Percentiles rank a stretch among this genome's conserved stretches.
Conservation (phyloP, 2,888 invertebrate genomes). For the Heliconius erato region DNA sequence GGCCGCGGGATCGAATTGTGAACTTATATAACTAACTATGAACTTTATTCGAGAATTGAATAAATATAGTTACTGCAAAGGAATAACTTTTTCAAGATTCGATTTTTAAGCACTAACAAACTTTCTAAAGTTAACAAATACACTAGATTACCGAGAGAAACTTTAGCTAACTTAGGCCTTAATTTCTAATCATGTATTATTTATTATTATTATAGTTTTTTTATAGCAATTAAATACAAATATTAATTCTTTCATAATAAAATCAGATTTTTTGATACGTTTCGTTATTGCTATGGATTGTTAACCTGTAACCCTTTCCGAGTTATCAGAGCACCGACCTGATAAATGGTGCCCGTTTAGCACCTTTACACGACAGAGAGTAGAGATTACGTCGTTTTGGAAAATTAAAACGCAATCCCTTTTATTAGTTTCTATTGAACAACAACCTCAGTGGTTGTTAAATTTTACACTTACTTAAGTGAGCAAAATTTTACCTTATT, state of each 20-base stretch:
- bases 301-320: neutral
- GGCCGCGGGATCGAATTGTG: neutral
- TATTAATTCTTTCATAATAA: too few species aligned
- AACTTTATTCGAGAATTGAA: neutral
- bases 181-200: too few species aligned
- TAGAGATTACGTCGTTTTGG: conserved; percentile 25
- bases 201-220: neutral
- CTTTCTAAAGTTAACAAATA: too few species aligned
- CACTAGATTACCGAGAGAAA: too few species aligned
- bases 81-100: neutral
- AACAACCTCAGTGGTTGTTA: neutral
- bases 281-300: neutral
- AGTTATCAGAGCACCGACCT: conserved; percentile 33
- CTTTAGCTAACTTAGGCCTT: too few species aligned
- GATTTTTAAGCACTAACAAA: neutral
- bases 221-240: neutral
- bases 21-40: neutral
- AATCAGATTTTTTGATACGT: too few species aligned
- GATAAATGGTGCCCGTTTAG: conserved; percentile 41
- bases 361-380: conserved; percentile 32
- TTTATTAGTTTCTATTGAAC: conserved; percentile 6
- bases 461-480: neutral
- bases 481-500: neutral
- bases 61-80: neutral
- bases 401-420: conserved; percentile 28